Conservation (phyloP, 2,797 vertebrate species). For the Hyperoplus lanceolatus region DNA sequence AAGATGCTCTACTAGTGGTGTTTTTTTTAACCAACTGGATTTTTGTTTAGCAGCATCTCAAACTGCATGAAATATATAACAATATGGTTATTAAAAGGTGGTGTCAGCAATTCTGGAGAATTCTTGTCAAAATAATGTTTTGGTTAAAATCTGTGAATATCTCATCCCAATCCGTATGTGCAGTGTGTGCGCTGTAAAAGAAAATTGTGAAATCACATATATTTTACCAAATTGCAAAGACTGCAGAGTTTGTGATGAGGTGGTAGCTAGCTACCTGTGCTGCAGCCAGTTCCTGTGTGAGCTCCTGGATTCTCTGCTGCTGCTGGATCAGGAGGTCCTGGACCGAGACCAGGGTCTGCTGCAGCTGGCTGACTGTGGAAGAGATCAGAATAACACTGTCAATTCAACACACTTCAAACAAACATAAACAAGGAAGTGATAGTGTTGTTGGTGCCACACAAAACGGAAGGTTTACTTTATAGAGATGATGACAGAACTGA, state of each 20-base stretch:
- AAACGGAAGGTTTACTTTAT: conserved; percentile 49
- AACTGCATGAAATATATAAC: background rate
- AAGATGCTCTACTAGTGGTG: conserved; percentile 1
- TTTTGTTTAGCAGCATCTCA: background rate
- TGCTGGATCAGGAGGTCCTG: conserved; percentile 96
- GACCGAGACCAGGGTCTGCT: conserved; percentile 92
- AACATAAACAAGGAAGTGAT: background rate
- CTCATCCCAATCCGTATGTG: too few relatives aligned
- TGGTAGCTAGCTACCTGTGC: conserved; percentile 90
- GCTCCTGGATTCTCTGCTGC: conserved; percentile 95
- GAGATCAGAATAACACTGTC: conserved; percentile 47
- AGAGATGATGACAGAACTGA: conserved; percentile 47
- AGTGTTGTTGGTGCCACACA: conserved; percentile 10
- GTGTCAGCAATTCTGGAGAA: too few relatives aligned
- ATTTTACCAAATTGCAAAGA: background rate
- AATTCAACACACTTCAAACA: conserved; percentile 24
- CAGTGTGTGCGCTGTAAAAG: too few relatives aligned
- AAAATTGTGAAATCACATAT: background rate
- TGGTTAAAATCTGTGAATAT: too few relatives aligned
- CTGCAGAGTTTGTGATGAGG: conserved; percentile 18
- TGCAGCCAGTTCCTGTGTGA: conserved; percentile 91
- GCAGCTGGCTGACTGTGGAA: conserved; percentile 92
- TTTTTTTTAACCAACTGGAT: background rate
- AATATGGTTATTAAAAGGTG: too few relatives aligned
- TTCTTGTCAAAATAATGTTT: too few relatives aligned